Base-by-base conservation (phyloP, 2,797 vertebrate species). In the Pseudochromis fuscus region DNA sequence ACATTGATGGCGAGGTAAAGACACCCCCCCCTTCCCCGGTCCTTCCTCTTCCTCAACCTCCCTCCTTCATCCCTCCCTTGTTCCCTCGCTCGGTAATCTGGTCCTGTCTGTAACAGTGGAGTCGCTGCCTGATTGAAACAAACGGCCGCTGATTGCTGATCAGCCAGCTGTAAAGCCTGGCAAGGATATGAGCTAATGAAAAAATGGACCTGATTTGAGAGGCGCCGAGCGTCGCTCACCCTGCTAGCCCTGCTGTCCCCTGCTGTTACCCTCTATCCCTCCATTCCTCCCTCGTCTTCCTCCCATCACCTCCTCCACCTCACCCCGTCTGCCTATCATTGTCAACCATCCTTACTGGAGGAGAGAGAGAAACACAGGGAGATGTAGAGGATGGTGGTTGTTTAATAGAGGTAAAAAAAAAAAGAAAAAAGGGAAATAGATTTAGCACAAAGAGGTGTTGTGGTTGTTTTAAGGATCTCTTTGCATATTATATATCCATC, bases 121-220 rank as follows among this genome's bases (percentile, higher is more conserved):
- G 88, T 90, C 88, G 87, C 85, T 65, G 83, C 83, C 89, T 95
- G 95, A 96, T 95, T 95, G 95, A 96, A 96, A 95, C 95, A 96
- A 96, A 96, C 96, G 93, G 91, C 94, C 93, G 90, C 95, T 96
- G 95, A 96, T 95, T 95, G 94, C 95, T 94, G 95, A 94, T 94
- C 95, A 96, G 95, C 95, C 96, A 95, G 93, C 95, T 96, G 95
- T 95, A 96, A 95, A 96, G 95, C 93, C 94, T 95, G 95, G 94
- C 95, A 94, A 96, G 95, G 94, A 94, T 94, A 93, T 87, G 91
- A 95, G 94, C 93, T 96, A 95, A 96, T 96, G 95, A 95, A 95
- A 96, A 96, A 94, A 95, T 94, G 92, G 95, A 94, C 91, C 94
- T 94, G 94, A 95, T 94, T 94, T 93, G 94, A 94, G 94, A 94